Base-by-base conservation (phyloP, 92 coral and sea anemone genomes). In the Palythoa grandis region DNA sequence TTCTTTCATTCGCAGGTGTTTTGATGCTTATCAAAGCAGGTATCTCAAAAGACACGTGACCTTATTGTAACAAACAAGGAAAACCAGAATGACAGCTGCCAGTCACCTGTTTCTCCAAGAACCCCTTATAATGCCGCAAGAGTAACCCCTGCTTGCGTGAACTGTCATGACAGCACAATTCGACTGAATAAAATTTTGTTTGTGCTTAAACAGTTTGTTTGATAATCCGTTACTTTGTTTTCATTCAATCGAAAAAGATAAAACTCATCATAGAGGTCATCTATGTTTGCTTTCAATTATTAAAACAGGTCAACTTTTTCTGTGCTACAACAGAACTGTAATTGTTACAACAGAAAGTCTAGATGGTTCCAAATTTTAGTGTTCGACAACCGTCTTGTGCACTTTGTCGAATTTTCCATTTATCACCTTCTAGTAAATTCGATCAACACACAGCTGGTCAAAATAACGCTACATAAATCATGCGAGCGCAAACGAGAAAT, bases 71-170 rank as follows among this genome's bases (percentile, higher is more conserved):
- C 66, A 39, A 58, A 58, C 85, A 68, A 66, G 15, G 74, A 5
- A 66, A 24, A 80, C 85, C 60, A 80, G 74, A 80, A 80, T 80
- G 85, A 35, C 85, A 80, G 74, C 74, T 66, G 85, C 57, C 85
- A 80, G 16, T 80, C 85, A 80, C 48, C 85, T 80, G 85, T 74
- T 53, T 73, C 29, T 80, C 85, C 75, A 68, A 67, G 85, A 80
- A 80, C 65, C 85, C 60, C 85, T 80, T 66, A 70, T 43, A 65
- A 20, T 80, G 74, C 40, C 63, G 29, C 85, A 80, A 47, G 74
- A 61, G 83, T 61, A 78, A 78, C 57, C 15, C 83, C 48, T 39
- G 48, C 23, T 50, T 48, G 7, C 61, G 14, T 54, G 20, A 24
- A 68, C 61, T 47, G 13, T 43, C 50, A 8, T 43, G 23, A 65